Percentiles rank a stretch among this genome's conserved stretches.
Conservation (phyloP, 2,113 vertebrate species). For the Antechinus flavipes region DNA sequence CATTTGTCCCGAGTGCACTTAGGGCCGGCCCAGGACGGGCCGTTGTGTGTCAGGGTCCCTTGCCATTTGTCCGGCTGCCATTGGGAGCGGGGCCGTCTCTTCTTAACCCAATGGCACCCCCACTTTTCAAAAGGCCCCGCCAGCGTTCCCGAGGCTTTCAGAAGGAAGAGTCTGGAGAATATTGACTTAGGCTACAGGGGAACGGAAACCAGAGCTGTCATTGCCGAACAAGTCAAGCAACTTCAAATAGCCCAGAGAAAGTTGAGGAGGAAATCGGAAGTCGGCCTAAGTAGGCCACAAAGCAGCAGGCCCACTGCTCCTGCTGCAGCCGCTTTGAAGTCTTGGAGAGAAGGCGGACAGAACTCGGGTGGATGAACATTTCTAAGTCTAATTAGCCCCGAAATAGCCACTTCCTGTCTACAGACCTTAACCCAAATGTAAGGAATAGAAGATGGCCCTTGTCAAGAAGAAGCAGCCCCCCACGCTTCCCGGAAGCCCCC, state of each 20-base stretch:
- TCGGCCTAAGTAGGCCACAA: conserved; percentile 3
- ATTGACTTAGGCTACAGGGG: not conserved
- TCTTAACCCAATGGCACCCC: not conserved
- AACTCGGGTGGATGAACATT: not conserved
- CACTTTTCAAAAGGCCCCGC: not conserved
- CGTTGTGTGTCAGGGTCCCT: not conserved
- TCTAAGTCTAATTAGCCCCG: not conserved
- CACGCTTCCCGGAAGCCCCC: too few species aligned
- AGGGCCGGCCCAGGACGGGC: not conserved
- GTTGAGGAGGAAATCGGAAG: not conserved
- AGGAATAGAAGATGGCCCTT: not conserved
- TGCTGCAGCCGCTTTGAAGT: not conserved
- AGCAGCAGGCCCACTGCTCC: not conserved
- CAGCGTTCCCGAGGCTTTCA: not conserved
- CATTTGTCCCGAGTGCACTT: not conserved
- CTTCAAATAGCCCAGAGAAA: not conserved
- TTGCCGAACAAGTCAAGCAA: not conserved
- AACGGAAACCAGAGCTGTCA: not conserved
- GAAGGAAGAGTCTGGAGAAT: not conserved
- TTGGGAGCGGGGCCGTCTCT: not conserved
- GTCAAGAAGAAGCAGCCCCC: not conserved
- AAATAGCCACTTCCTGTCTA: not conserved
- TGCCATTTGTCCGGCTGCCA: not conserved
- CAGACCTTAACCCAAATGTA: not conserved
- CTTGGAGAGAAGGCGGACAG: not conserved